Evolutionary conservation across 2,113 vertebrate genomes (phyloP), one percentile per base, ranked within the genome.

Genomic region (Ondatra zibethicus): DNA sequence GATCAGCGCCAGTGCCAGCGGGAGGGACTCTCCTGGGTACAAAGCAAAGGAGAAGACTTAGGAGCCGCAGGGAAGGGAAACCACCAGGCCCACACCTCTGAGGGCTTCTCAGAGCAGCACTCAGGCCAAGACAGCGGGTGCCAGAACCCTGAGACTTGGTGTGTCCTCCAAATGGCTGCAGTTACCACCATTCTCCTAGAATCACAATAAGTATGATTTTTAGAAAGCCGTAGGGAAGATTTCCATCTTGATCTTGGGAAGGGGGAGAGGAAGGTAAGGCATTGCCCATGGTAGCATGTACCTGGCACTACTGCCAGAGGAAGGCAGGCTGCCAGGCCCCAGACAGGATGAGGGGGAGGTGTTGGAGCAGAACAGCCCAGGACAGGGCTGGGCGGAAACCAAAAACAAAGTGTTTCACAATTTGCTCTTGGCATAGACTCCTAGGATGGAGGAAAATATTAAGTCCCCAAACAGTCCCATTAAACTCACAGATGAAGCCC

Each of bases 11-110:
- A 96, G 95, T 0, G 39, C 65, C 92, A 98, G 89, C 7, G 98
- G 96, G n/a, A 95, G 0, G 12, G 97, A 61, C 11, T 97, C 97
- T 96, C 96, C 98, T 98, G 92, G 50, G 96, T 96, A 97, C 0
- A 42, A 92, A 31, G 95, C 85, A 93, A 3, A 95, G 70, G n/a
- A 77, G 42, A 36, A 27, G 19, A n/a, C 78, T 97, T 72, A 96
- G 92, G 66, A 82, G 88, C n/a, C 17, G 7, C 14, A 5, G 55
- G 5, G 17, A 72, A 86, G 70, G 78, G 8, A n/a, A 33, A 25
- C 75, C 10, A 7, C 72, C 29, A 13, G 12, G 5, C 52, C 61
- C 0, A 27, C 42, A 72, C 70, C 78, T 72, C 75, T 19, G 47
- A 39, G 14, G 5, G 61, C 25, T 39, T 14, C 84, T 72, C 13